A percentile compares a stretch with the other conserved stretches of the same genome.
These are phyloP conservation scores for Luffia ferchaultella DNA, from an alignment of 2,888 invertebrate genomes.

Conservation along the genomic window DNA sequence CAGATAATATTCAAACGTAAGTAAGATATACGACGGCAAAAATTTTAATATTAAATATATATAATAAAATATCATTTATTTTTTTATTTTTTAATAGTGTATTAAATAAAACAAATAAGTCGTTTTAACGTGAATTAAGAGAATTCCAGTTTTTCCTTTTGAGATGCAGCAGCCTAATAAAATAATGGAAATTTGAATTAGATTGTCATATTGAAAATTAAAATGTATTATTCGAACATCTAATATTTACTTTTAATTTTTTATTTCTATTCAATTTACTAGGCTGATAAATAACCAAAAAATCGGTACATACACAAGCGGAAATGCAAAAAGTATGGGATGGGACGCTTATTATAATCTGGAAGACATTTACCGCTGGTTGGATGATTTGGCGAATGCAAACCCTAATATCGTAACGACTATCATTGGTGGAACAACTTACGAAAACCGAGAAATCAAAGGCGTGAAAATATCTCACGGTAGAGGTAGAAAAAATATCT, in stretches of 20 bases:
- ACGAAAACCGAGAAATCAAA: constrained; percentile 48
- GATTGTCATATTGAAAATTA: no score
- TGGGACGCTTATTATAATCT: constrained; percentile 70
- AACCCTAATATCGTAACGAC: constrained; percentile 50
- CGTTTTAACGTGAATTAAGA: no score
- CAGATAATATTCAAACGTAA: constrained; percentile 34
- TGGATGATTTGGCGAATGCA: constrained; percentile 49
- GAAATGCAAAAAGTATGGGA: constrained; percentile 35
- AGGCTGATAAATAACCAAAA: constrained; percentile 61
- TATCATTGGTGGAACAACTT: constrained; percentile 41
- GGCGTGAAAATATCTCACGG: constrained; percentile 58
- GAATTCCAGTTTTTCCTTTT: no score
- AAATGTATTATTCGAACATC: no score
- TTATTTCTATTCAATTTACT: not conserved
- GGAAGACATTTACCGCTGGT: constrained; percentile 67
- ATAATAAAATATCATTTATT: no score
- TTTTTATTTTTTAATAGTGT: no score
- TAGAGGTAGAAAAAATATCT: constrained; percentile 30
- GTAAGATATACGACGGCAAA: no score
- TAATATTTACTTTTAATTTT: not conserved
- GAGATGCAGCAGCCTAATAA: no score
- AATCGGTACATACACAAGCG: constrained; percentile 29
- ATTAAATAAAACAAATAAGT: no score
- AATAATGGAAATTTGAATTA: no score
- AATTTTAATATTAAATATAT: no score